phyloP scores from a whole-genome alignment of 1,140 invertebrate genomes.

The Ganaspis sp. region DNA sequence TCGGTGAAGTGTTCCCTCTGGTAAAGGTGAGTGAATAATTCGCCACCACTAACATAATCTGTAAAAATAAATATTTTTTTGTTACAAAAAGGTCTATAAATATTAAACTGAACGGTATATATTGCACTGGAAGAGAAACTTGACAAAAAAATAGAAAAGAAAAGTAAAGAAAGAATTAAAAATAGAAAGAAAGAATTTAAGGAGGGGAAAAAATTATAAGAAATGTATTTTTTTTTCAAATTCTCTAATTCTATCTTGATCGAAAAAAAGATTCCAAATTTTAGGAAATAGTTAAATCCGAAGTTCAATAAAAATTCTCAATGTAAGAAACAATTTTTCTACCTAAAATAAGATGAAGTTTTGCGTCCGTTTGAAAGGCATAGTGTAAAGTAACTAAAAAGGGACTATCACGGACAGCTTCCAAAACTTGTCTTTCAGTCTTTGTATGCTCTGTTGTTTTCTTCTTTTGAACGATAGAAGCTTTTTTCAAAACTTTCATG shows the following conservation, averaged over 20 bases:
- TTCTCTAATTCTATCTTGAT: too few species aligned
- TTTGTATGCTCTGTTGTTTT: constrained; percentile 96
- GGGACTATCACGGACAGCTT: constrained; percentile 91
- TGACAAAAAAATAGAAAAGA: not conserved
- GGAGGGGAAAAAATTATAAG: too few species aligned
- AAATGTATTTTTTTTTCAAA: too few species aligned
- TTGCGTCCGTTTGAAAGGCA: constrained; percentile 95
- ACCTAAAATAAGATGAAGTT: constrained; percentile 95
- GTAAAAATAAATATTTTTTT: constrained; percentile 56
- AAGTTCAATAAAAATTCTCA: not conserved
- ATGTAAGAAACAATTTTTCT: constrained; percentile 55
- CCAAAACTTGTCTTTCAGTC: constrained; percentile 92
- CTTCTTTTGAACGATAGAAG: constrained; percentile 92
- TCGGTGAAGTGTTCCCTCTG: constrained; percentile 91
- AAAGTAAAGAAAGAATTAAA: too few species aligned
- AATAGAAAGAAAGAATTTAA: too few species aligned
- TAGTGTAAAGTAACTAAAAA: constrained; percentile 96
- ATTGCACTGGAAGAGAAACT: too few species aligned
- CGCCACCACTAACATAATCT: constrained; percentile 96
- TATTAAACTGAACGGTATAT: too few species aligned
- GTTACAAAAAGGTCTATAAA: too few species aligned
- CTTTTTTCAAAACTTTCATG: constrained; percentile 96
- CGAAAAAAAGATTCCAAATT: too few species aligned
- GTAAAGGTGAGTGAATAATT: constrained; percentile 94
- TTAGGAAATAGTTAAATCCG: too few species aligned